Conservation (phyloP, 2,888 invertebrate genomes). For the Capitulum mitella region DNA sequence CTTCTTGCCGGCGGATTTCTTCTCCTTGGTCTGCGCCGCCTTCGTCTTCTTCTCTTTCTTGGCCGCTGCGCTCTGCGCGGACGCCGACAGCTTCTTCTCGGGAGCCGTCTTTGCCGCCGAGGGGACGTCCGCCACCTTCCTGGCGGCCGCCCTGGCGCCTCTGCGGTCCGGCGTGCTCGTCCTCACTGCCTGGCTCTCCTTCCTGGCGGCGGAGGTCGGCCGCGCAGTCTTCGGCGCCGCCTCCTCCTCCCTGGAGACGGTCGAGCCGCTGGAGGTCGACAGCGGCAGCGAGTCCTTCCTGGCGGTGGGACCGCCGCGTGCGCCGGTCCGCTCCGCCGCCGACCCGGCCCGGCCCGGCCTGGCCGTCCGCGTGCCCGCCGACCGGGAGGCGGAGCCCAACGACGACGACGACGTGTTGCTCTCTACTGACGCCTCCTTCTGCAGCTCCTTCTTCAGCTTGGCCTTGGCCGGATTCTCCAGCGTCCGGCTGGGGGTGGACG, state of each 20-base stretch:
- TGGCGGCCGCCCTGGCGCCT: background rate
- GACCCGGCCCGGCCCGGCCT: background rate
- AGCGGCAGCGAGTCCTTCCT: background rate
- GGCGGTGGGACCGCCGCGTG: background rate
- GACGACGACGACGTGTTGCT: background rate
- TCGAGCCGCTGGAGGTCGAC: background rate
- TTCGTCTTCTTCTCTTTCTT: background rate
- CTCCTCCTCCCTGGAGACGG: background rate
- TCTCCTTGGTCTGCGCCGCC: background rate
- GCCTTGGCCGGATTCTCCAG: background rate
- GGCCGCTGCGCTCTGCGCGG: background rate
- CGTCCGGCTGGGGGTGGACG: background rate
- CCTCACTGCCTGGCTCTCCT: background rate
- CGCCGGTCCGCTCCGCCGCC: background rate
- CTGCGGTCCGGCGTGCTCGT: too few species aligned
- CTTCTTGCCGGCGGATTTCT: background rate
- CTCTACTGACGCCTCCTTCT: constrained; percentile 1
- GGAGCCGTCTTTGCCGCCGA: background rate
- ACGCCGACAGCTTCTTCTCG: background rate
- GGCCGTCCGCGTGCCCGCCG: background rate
- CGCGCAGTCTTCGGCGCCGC: background rate
- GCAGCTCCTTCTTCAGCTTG: background rate
- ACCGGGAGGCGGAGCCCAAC: background rate
- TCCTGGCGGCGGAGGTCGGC: background rate
- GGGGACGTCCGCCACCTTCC: background rate